Evolutionary conservation across 1,140 invertebrate genomes (phyloP), one percentile per base, ranked within the genome.

Genomic region (Meteorus sp.): DNA sequence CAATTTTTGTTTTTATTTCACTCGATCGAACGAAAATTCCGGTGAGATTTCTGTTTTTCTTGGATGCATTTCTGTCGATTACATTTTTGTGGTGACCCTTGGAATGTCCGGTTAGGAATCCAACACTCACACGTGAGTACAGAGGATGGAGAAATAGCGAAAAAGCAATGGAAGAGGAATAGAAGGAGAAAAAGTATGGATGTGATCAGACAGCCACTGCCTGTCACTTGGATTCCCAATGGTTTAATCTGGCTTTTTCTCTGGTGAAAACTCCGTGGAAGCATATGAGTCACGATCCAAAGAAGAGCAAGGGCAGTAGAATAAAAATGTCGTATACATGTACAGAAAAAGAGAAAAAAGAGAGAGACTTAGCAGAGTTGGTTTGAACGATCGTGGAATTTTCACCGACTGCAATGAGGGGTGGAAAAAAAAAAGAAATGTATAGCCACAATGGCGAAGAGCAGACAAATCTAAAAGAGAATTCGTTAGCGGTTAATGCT

Each of bases 401-500:
- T 39, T 39, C 35, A 39, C 35, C 35, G 35, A 39, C 35, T 39
- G 8, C 8, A 39, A 39, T 39, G 13, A 39, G 15, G 8, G 35
- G 35, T 7, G 35, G 3, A 39, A 13, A 39, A n/a, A 13, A 39
- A 4, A 39, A 39, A n/a, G 35, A 39, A 4, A 39, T 13, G 13
- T n/a, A n/a, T 7, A 39, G 35, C 8, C 35, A 39, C 8, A 39
- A 39, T 7, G 35, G 27, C 8, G 13, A 39, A 13, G 13, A 39
- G 3, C n/a, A n/a, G 35, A 39, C 8, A 39, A 39, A 39, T 39
- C 35, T 7, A 13, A 39, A 39, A 39, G 35, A 39, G 35, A 39
- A 39, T 39, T 39, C 35, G 35, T 39, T 39, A 39, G 35, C 13
- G 35, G 35, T 39, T 39, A 39, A 39, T 39, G 35, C 35, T 13